phyloP scores from a whole-genome alignment of 2,888 invertebrate genomes.

The Mesopsocus fuscifrons region DNA sequence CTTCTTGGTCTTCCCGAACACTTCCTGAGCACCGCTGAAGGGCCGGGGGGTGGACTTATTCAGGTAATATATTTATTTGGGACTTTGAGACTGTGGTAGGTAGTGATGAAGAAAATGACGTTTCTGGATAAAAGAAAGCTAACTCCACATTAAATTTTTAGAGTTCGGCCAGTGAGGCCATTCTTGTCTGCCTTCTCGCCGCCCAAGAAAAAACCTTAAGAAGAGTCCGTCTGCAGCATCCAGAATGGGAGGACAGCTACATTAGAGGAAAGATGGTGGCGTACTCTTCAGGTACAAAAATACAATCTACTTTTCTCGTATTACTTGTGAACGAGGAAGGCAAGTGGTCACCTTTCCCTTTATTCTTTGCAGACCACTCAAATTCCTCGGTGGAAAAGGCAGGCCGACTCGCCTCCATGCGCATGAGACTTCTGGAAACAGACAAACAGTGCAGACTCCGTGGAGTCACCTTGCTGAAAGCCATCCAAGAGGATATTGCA shows the following conservation, averaged over 20 bases:
- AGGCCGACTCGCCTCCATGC: constrained; percentile 72
- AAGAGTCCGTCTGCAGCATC: constrained; percentile 31
- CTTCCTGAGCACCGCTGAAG: neutral
- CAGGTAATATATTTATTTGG: constrained; percentile 1
- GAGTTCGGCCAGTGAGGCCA: constrained; percentile 83
- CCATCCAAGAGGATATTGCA: constrained; percentile 65
- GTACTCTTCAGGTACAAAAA: constrained; percentile 46
- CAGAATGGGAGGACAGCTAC: constrained; percentile 38
- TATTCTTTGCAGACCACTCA: constrained; percentile 47
- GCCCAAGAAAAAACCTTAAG: constrained; percentile 50
- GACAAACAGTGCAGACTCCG: constrained; percentile 52
- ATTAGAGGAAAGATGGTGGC: constrained; percentile 54
- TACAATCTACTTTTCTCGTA: neutral
- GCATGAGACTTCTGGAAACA: constrained; percentile 49
- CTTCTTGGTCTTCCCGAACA: neutral
- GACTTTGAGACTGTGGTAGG: too few relatives aligned
- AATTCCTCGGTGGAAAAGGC: constrained; percentile 91
- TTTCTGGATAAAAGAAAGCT: too few relatives aligned
- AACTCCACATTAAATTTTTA: constrained; percentile 23
- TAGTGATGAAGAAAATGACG: too few relatives aligned
- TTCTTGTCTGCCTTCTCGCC: constrained; percentile 60
- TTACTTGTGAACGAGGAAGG: too few relatives aligned
- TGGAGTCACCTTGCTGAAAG: constrained; percentile 52
- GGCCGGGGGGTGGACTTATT: constrained; percentile 4
- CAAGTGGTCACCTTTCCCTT: too few relatives aligned